These are phyloP conservation scores for Peromyscus aztecus DNA, from an alignment of 2,797 vertebrate genomes.

Conservation along the genomic window DNA sequence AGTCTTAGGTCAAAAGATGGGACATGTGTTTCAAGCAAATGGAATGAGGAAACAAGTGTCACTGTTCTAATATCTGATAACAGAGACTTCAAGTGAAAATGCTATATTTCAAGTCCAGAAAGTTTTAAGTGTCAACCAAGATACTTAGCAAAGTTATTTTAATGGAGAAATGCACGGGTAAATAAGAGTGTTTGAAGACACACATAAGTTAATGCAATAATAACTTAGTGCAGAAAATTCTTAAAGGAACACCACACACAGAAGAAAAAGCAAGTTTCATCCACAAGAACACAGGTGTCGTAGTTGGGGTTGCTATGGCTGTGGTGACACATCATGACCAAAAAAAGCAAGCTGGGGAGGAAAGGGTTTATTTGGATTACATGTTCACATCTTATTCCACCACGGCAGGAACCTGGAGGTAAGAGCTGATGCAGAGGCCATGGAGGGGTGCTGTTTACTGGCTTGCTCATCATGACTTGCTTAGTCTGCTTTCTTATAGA, in stretches of 20 bases:
- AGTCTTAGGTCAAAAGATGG: background rate
- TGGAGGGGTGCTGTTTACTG: background rate
- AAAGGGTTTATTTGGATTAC: background rate
- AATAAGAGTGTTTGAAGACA: background rate
- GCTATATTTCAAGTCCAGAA: background rate
- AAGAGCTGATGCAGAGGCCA: background rate
- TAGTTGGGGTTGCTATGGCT: background rate
- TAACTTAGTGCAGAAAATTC: background rate
- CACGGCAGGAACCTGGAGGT: background rate
- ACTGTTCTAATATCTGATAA: background rate
- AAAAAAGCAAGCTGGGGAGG: background rate
- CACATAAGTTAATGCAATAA: background rate
- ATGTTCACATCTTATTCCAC: no score
- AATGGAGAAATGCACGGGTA: background rate
- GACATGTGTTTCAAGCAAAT: background rate
- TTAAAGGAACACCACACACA: background rate
- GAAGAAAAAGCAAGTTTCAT: background rate
- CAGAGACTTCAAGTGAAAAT: background rate
- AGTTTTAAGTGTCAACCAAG: background rate
- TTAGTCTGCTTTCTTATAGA: background rate
- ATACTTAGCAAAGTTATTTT: background rate
- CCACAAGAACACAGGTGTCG: background rate
- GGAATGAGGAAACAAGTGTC: background rate
- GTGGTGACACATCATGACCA: background rate
- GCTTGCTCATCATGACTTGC: background rate